Evolutionary conservation across 1,140 invertebrate species (phyloP).

Genomic region (Panagrolaimus sp.): DNA sequence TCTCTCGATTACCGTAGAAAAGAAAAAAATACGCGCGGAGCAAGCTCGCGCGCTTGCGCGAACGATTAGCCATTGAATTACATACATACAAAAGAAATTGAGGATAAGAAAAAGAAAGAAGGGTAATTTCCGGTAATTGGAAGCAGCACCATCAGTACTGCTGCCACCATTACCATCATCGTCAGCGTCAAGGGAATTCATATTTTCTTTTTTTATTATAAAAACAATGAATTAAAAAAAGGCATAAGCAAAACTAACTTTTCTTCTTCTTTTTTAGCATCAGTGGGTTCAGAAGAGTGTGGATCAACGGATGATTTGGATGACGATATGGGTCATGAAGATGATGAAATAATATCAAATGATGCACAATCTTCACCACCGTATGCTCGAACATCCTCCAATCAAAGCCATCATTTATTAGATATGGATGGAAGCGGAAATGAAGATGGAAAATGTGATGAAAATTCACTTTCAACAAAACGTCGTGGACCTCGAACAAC

Average conservation of each 20-base stretch:
- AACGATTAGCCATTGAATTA: constrained; percentile 3
- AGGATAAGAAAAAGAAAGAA: background rate
- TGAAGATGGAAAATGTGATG: constrained; percentile 11
- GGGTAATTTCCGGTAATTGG: constrained; percentile 16
- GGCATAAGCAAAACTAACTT: background rate
- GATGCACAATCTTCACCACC: background rate
- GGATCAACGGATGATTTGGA: background rate
- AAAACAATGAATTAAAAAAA: no score
- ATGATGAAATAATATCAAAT: no score
- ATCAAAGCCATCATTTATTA: no score
- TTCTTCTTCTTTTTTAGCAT: background rate
- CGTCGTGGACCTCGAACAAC: constrained; percentile 90
- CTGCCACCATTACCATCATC: no score
- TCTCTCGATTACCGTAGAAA: no score
- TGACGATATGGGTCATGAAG: background rate
- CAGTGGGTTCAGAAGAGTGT: constrained; percentile 4
- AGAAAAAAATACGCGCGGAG: no score
- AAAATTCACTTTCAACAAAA: constrained; percentile 64
- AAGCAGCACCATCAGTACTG: background rate
- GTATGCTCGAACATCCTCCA: background rate
- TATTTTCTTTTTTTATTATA: no score
- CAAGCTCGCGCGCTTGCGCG: background rate
- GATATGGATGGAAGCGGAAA: no score
- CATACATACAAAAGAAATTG: background rate
- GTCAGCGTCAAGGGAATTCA: no score